These are phyloP conservation scores for Chlorospingus semifuscus DNA, from an alignment of 2,797 vertebrate genomes.

Conservation along the genomic window DNA sequence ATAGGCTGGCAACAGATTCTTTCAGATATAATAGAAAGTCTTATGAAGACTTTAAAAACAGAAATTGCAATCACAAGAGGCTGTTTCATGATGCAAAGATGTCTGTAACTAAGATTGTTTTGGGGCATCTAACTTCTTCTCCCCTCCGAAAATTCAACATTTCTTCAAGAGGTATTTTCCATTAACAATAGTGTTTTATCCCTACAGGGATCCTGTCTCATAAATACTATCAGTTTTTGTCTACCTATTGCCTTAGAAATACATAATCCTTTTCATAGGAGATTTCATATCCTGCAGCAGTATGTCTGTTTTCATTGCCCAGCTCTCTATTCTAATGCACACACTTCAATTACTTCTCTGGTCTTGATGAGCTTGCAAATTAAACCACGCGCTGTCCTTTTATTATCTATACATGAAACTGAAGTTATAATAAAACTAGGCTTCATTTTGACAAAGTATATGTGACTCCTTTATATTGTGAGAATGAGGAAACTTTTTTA, in stretches of 20 bases:
- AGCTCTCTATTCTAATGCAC: neutral
- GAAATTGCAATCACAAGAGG: neutral
- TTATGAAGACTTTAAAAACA: neutral
- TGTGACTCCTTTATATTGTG: neutral
- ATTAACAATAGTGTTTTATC: neutral
- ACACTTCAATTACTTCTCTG: neutral
- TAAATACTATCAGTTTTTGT: neutral
- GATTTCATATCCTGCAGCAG: neutral
- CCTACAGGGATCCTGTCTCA: neutral
- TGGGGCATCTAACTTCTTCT: neutral
- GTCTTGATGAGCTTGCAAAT: neutral
- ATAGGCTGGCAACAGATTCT: neutral
- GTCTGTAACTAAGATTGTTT: neutral
- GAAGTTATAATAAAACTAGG: neutral
- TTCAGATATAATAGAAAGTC: neutral
- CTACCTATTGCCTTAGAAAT: neutral
- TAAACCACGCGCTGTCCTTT: neutral
- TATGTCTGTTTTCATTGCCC: neutral
- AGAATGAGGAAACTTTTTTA: neutral
- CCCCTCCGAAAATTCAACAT: neutral
- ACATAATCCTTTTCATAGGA: neutral
- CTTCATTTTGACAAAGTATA: neutral
- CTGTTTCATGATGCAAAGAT: neutral
- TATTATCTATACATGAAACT: neutral
- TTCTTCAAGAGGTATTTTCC: neutral